Conservation (phyloP, 1,140 invertebrate species). For the Aleiodes sp. region DNA sequence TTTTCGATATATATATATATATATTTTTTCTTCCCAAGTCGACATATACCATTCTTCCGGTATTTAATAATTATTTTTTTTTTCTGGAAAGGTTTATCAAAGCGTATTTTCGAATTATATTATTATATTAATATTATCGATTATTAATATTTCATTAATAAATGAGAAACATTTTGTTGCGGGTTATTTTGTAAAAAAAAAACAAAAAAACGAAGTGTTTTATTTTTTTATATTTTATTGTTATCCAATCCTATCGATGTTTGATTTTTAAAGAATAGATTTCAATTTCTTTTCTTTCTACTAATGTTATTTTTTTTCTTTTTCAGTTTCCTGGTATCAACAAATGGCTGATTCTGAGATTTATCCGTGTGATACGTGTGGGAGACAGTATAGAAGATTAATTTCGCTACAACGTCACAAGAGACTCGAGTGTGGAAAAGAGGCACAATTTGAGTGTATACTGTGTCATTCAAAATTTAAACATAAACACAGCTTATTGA, state of each 20-base stretch:
- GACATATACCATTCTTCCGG: slow-evolving; percentile 34
- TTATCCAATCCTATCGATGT: background rate
- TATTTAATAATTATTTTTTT: slow-evolving; percentile 42
- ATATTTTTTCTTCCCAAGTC: slow-evolving; percentile 10
- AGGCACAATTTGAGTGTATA: slow-evolving; percentile 58
- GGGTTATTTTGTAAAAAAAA: slow-evolving; percentile 58
- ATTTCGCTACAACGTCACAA: slow-evolving; percentile 60
- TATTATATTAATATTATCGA: slow-evolving; percentile 50
- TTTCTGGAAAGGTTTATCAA: slow-evolving; percentile 50
- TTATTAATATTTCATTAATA: slow-evolving; percentile 39
- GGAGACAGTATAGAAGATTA: slow-evolving; percentile 52
- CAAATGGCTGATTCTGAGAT: slow-evolving; percentile 34
- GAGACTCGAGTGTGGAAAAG: slow-evolving; percentile 60
- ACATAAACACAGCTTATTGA: slow-evolving; percentile 58
- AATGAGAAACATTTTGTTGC: slow-evolving; percentile 57
- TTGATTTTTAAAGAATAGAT: background rate
- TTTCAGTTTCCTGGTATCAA: slow-evolving; percentile 44
- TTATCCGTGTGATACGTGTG: slow-evolving; percentile 55
- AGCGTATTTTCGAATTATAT: slow-evolving; percentile 40
- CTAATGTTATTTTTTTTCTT: slow-evolving; percentile 31
- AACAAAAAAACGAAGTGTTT: background rate
- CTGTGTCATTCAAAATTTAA: slow-evolving; percentile 58
- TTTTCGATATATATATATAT: too few relatives aligned
- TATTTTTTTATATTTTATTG: background rate
- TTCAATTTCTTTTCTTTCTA: slow-evolving; percentile 11